A percentile compares a stretch with the other conserved stretches of the same genome.
These are phyloP conservation scores for Tetragonula clypearis DNA, from an alignment of 1,140 invertebrate species.

Conservation along the genomic window DNA sequence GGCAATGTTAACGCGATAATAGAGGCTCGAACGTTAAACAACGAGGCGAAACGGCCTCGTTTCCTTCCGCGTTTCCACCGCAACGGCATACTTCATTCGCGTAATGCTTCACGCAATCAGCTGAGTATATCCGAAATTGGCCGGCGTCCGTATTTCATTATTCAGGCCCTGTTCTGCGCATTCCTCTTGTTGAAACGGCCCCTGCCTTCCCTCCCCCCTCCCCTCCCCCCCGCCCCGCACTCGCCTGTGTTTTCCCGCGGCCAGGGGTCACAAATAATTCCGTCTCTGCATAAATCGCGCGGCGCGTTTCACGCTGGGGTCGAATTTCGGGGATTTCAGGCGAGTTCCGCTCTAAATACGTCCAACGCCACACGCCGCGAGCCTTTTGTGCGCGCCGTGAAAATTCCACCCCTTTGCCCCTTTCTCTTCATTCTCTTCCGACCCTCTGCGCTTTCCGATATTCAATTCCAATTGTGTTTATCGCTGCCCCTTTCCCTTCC, in stretches of 20 bases:
- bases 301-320: constrained; percentile 41
- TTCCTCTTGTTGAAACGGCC: constrained; percentile 15
- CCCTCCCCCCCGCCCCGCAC: no score
- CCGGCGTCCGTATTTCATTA: constrained; percentile 36
- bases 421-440: not conserved
- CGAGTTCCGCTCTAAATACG: constrained; percentile 61
- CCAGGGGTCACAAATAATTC: constrained; percentile 40
- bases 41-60: no score
- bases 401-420: constrained; percentile 24
- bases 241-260: constrained; percentile 32
- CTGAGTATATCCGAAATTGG: constrained; percentile 35
- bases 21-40: not conserved
- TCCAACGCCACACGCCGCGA: constrained; percentile 20
- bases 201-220: not conserved
- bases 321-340: constrained; percentile 39
- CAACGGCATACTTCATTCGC: not conserved
- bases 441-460: constrained; percentile 2
- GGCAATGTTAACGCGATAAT: no score
- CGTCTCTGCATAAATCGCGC: constrained; percentile 53
- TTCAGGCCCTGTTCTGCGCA: constrained; percentile 21
- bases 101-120: constrained; percentile 28
- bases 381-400: constrained; percentile 35
- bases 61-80: not conserved
- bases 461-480: constrained; percentile 67
- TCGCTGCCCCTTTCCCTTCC: constrained; percentile 28